Evolutionary conservation across 1,140 invertebrate species (phyloP), one percentile per base, ranked within the genome.

Genomic region (Dryas iulia): DNA sequence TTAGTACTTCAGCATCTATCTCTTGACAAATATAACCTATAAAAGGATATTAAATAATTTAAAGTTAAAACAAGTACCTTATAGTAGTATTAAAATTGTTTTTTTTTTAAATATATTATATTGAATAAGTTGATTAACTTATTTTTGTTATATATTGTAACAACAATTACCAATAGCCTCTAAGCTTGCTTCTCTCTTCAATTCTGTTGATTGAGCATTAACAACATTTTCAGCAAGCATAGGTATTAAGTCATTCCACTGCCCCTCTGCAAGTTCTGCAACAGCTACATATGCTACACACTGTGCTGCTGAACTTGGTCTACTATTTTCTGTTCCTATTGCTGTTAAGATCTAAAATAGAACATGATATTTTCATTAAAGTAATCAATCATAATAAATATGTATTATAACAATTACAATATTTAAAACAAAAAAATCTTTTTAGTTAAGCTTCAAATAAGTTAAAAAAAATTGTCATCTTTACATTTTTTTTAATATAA

Each of bases 271-370:
- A 57, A 99, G 92, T 93, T 99, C 99, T 21, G 98, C 96, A 47
- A 99, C 98, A 8, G 98, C 99, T 67, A 99, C 98, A 89, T 99
- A 98, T 8, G 99, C 98, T 26, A 99, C 98, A 93, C 99, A 99
- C 89, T 99, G 99, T 2, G 99, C 98, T 12, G 99, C 98, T 66
- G 98, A 98, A 81, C 98, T 99, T 1, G 98, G 97, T 67, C 98
- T 93, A 66, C 95, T 96, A 65, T 96, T 97, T 93, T 99, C 99
- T 58, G 98, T 99, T 58, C 99, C 98, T 62, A 99, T 94, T 11
- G 98, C 96, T 78, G 94, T 94, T 77, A 99, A 93, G 78, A 99
- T 97, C 98, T 98, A 82, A 47, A 92, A 88, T 18, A 47, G 7
- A 47, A 14, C 58, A 33, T 14, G 25, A 66, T 25, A 61, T 11